Base-by-base conservation (phyloP, 2,113 vertebrate genomes). In the Hydrolagus affinis region DNA sequence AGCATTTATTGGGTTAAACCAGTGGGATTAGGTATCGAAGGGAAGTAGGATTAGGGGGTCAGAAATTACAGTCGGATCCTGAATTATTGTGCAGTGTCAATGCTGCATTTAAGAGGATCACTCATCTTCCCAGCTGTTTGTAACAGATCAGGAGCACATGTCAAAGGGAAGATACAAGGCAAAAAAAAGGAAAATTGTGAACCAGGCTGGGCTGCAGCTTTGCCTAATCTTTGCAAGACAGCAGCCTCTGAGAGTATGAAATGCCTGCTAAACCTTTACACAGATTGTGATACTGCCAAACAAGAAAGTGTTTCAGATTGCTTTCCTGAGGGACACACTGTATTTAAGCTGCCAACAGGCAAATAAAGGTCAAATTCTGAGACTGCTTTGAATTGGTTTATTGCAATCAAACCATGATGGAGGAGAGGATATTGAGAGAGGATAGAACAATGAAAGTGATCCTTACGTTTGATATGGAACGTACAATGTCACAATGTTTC, bases 41-140 rank as follows among this genome's bases (percentile, higher is more conserved):
- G 85, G 88, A 89, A 85, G 89, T 85, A 59, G 87, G 91, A 94
- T 91, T 90, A 93, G 86, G 57, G n/a, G 89, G 85, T 64, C 90
- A 86, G 90, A 89, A 93, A 93, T 90, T 87, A 87, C 86, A 90
- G 89, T 2, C 88, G 88, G 92, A 91, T 90, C 90, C 91, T 88
- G 32, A 93, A 89, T 91, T 90, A 89, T 88, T 93, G 88, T 85
- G 87, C 85, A 90, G 93, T 91, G 87, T 90, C 88, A 90, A 87
- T 88, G 90, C 87, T 91, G 89, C 68, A 89, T 91, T 89, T 89
- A 86, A 88, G 87, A 93, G 86, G 88, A 88, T 90, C 89, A 89
- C 86, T 85, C 87, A 85, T 85, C 62, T 70, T 85, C 85, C 78
- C n/a, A 70, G 56, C 76, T 87, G 85, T 87, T 88, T 86, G 87